phyloP scores from a whole-genome alignment of 2,113 vertebrate genomes.

The Grus americana region DNA sequence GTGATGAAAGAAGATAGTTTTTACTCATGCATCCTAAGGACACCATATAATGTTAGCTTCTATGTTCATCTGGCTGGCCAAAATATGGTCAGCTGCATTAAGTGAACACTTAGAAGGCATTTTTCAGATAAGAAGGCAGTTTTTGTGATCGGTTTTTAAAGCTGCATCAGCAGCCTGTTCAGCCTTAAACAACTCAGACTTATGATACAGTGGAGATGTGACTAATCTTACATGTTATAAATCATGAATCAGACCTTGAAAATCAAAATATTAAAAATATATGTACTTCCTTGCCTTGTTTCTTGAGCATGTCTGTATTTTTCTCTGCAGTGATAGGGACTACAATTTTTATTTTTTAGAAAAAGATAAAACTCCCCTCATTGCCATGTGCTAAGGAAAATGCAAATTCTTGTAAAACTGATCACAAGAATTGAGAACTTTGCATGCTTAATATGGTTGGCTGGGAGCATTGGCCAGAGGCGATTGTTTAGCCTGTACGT shows the following conservation, averaged over 20 bases:
- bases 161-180: background rate
- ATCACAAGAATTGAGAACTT: background rate
- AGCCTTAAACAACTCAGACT: background rate
- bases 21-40: background rate
- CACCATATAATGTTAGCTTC: background rate
- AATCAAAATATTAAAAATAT: background rate
- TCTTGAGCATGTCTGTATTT: background rate
- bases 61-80: background rate
- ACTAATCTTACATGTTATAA: background rate
- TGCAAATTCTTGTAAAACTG: background rate
- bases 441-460: background rate
- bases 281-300: background rate
- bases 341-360: background rate
- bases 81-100: background rate
- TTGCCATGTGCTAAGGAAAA: background rate
- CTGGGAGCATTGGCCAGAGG: background rate
- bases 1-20: background rate
- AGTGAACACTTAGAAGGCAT: background rate
- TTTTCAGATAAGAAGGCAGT: background rate
- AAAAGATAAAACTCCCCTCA: background rate
- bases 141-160: background rate
- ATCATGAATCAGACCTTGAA: background rate
- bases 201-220: background rate
- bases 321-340: background rate
- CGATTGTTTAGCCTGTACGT: background rate